A percentile compares a stretch with the other conserved stretches of the same genome.
phyloP scores from a whole-genome alignment of 2,888 invertebrate genomes.

The Acanthoscelides obtectus region DNA sequence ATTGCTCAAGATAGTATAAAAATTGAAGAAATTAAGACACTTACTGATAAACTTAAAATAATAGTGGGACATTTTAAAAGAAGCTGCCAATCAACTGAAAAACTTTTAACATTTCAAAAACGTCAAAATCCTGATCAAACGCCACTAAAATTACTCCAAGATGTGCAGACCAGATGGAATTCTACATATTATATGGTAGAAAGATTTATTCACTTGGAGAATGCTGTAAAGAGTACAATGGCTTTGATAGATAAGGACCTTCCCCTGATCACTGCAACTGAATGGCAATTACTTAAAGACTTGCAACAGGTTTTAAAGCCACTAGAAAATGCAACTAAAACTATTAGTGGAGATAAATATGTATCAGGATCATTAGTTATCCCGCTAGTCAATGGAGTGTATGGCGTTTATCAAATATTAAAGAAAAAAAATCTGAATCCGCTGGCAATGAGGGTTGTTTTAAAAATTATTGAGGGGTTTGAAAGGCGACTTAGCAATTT shows the following conservation, averaged over 20 bases:
- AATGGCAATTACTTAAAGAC: slow-evolving; percentile 16
- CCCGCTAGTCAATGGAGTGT: slow-evolving; percentile 7
- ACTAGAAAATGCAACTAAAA: slow-evolving; percentile 16
- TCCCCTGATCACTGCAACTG: slow-evolving; percentile 10
- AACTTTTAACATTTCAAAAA: slow-evolving; percentile 11
- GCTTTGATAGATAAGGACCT: slow-evolving; percentile 12
- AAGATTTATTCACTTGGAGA: slow-evolving; percentile 11
- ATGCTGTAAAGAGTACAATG: slow-evolving; percentile 12
- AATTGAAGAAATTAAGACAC: neutral
- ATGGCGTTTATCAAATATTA: slow-evolving; percentile 6
- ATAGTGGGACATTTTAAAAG: slow-evolving; percentile 12
- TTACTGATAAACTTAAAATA: slow-evolving; percentile 8
- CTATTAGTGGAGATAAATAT: slow-evolving; percentile 16
- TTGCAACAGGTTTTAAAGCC: slow-evolving; percentile 12
- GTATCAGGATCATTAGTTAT: slow-evolving; percentile 13
- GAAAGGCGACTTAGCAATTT: too few species aligned
- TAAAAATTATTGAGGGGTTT: too few species aligned
- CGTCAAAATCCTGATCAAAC: neutral
- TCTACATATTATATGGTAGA: slow-evolving; percentile 19
- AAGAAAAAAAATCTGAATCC: too few species aligned
- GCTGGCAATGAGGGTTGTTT: too few species aligned
- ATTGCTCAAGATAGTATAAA: slow-evolving; percentile 6
- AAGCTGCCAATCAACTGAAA: slow-evolving; percentile 8
- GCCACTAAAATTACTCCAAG: slow-evolving; percentile 12
- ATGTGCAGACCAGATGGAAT: slow-evolving; percentile 15